Conservation (phyloP, 2,888 invertebrate genomes). For the Aphrophora alni region DNA sequence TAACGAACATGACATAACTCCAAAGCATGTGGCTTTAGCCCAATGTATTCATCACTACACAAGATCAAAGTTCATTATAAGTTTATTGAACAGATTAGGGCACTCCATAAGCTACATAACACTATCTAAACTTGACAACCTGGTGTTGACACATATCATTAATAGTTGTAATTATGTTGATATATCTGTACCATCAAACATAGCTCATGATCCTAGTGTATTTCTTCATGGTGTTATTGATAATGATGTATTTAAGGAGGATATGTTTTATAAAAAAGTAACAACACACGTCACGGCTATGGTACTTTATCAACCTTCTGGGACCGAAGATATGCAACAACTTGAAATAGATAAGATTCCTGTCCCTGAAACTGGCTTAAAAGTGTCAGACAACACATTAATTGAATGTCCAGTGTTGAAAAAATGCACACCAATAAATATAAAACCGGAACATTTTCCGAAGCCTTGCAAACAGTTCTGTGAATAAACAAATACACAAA, state of each 20-base stretch:
- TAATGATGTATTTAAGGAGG: too few relatives aligned
- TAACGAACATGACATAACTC: not conserved
- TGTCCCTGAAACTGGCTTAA: not conserved
- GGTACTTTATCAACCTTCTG: slow-evolving; percentile 12
- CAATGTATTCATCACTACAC: not conserved
- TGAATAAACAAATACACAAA: too few relatives aligned
- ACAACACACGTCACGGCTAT: slow-evolving; percentile 8
- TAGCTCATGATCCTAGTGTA: not conserved
- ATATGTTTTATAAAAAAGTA: not conserved
- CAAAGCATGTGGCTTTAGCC: not conserved
- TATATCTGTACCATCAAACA: too few relatives aligned
- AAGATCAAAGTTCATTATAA: slow-evolving; percentile 1
- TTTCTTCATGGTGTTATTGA: not conserved
- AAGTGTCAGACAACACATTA: slow-evolving; percentile 10
- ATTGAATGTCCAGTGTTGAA: not conserved
- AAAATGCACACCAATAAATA: not conserved
- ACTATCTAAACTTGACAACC: not conserved
- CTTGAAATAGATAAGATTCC: not conserved
- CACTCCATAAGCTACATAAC: slow-evolving; percentile 12
- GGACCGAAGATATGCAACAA: not conserved
- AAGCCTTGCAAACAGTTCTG: too few relatives aligned
- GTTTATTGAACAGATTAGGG: not conserved
- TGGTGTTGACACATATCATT: too few relatives aligned
- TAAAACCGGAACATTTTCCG: too few relatives aligned
- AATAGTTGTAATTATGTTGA: too few relatives aligned